Evolutionary conservation across 2,113 vertebrate species (phyloP).

Genomic region (Burhinus bistriatus): DNA sequence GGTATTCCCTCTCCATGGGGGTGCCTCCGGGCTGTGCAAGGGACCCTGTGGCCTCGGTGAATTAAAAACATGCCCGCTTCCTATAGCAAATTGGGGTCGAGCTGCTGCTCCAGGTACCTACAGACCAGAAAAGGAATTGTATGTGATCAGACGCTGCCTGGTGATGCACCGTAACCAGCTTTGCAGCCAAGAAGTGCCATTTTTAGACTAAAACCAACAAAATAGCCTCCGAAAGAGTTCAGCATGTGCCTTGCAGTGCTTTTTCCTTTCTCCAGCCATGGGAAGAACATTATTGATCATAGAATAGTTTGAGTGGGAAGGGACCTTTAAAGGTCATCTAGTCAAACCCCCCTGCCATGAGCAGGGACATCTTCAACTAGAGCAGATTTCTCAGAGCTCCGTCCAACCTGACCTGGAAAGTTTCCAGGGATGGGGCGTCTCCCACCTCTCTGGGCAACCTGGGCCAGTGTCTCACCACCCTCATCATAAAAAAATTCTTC

Average conservation of each 20-base stretch:
- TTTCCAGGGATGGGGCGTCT: not conserved
- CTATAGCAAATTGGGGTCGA: not conserved
- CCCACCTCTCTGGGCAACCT: not conserved
- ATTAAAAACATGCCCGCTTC: not conserved
- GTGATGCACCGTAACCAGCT: not conserved
- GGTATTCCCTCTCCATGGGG: not conserved
- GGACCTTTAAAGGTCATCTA: not conserved
- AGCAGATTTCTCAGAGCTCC: not conserved
- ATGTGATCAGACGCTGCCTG: fast-evolving
- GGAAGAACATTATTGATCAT: not conserved
- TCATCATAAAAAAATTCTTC: not conserved
- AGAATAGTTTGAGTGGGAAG: not conserved
- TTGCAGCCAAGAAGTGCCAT: not conserved
- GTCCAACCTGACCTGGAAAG: not conserved
- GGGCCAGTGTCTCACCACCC: not conserved
- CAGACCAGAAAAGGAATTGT: not conserved
- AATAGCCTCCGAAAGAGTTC: not conserved
- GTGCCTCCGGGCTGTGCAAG: not conserved
- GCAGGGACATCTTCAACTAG: not conserved
- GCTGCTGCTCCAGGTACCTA: not conserved
- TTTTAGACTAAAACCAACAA: not conserved
- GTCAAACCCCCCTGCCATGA: not conserved
- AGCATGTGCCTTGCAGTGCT: not conserved
- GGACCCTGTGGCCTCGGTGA: fast-evolving
- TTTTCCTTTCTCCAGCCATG: not conserved